These are phyloP conservation scores for Hemibagrus guttatus DNA, from an alignment of 2,797 vertebrate genomes.

Conservation along the genomic window DNA sequence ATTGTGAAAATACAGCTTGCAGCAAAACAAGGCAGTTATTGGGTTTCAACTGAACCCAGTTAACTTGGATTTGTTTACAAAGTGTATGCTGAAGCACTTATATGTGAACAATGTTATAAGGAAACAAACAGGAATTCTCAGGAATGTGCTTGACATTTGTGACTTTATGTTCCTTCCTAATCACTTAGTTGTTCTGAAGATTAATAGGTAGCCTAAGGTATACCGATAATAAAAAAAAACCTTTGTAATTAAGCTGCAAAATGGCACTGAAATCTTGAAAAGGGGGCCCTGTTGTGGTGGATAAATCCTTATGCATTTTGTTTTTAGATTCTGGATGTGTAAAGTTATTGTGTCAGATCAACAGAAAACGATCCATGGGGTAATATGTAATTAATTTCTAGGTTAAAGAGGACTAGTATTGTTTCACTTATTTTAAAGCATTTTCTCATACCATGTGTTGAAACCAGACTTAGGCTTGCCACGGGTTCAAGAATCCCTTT, in stretches of 20 bases:
- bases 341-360: slow-evolving; percentile 54
- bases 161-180: neutral
- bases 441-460: neutral
- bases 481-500: neutral
- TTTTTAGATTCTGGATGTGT: slow-evolving; percentile 49
- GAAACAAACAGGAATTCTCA: neutral
- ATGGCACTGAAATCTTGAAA: slow-evolving; percentile 47
- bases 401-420: neutral
- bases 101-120: neutral
- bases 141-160: neutral
- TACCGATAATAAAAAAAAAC: neutral
- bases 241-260: neutral
- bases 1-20: no score
- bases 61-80: neutral
- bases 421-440: neutral
- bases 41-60: no score
- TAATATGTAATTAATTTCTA: neutral
- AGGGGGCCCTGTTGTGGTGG: slow-evolving; percentile 59
- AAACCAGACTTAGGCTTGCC: neutral
- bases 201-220: neutral
- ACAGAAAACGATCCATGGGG: neutral
- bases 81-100: neutral
- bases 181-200: neutral
- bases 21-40: no score
- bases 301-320: slow-evolving; percentile 58